Evolutionary conservation across 2,888 invertebrate species (phyloP).

Genomic region (Morpho deidamia): DNA sequence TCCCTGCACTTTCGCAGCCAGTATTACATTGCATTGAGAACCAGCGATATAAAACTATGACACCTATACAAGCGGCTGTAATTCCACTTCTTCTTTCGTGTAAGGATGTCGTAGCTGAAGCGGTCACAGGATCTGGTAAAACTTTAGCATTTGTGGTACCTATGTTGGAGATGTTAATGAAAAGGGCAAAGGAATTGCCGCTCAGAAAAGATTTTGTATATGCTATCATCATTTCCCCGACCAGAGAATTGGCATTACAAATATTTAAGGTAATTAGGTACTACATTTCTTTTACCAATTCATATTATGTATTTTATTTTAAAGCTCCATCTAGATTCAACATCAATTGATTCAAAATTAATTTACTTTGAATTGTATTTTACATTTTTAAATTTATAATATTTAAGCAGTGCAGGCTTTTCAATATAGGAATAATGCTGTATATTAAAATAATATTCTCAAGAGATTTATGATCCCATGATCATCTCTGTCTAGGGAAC

Average conservation of each 20-base stretch:
- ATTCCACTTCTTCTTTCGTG: conserved; percentile 92
- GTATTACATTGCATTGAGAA: conserved; percentile 71
- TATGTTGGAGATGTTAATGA: conserved; percentile 88
- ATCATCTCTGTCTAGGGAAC: too few species aligned
- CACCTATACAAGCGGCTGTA: conserved; percentile 88
- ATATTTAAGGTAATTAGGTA: conserved; percentile 80
- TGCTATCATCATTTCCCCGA: conserved; percentile 95
- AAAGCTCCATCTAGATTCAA: too few species aligned
- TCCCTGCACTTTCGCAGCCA: conserved; percentile 64
- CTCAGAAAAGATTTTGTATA: conserved; percentile 89
- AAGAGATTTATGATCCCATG: too few species aligned
- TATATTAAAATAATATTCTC: too few species aligned
- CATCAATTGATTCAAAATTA: too few species aligned
- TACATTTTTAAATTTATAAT: too few species aligned
- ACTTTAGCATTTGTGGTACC: conserved; percentile 97
- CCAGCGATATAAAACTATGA: conserved; percentile 76
- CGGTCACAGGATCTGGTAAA: conserved; percentile 99
- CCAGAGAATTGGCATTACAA: conserved; percentile 95
- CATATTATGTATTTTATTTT: background rate
- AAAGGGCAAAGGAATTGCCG: conserved; percentile 77
- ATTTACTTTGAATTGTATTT: too few species aligned
- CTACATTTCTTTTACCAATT: background rate
- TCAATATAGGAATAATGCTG: too few species aligned
- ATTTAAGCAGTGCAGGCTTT: too few species aligned
- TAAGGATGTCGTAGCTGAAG: conserved; percentile 98